phyloP scores from a whole-genome alignment of 2,888 invertebrate species.

The Selenia dentaria region DNA sequence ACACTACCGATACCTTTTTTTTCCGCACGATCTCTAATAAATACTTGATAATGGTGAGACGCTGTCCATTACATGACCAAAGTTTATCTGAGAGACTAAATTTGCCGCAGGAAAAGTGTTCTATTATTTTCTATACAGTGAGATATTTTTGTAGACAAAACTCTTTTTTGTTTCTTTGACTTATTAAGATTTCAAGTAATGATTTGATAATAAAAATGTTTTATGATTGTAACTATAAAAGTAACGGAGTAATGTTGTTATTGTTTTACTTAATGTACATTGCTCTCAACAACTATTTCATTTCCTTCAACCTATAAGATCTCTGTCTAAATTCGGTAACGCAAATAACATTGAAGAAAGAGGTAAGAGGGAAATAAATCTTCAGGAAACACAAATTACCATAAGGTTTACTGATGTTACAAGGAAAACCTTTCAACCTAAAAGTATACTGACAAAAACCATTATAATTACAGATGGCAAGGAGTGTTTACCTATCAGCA shows the following conservation, averaged over 20 bases:
- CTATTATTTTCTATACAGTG: no score
- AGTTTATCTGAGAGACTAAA: conserved; percentile 57
- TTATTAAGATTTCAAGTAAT: no score
- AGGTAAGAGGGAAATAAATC: conserved; percentile 6
- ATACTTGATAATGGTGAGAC: conserved; percentile 63
- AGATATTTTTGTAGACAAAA: no score
- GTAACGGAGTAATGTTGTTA: no score
- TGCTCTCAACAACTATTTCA: no score
- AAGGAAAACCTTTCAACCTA: conserved; percentile 30
- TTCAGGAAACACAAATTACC: conserved; percentile 14
- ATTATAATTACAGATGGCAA: conserved; percentile 40
- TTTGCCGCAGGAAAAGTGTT: no score
- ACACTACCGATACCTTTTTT: conserved; percentile 15
- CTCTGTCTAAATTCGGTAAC: no score
- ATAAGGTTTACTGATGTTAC: conserved; percentile 21
- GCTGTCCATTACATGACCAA: conserved; percentile 56
- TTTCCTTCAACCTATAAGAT: no score
- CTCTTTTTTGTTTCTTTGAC: no score
- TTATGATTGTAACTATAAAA: no score
- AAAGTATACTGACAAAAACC: conserved; percentile 27
- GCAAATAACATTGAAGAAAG: neutral
- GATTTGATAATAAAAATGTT: no score
- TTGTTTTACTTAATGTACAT: no score
- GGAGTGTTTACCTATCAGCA: conserved; percentile 38
- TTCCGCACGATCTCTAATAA: conserved; percentile 48